phyloP scores from a whole-genome alignment of 1,140 invertebrate species.

The Tribolium madens region DNA sequence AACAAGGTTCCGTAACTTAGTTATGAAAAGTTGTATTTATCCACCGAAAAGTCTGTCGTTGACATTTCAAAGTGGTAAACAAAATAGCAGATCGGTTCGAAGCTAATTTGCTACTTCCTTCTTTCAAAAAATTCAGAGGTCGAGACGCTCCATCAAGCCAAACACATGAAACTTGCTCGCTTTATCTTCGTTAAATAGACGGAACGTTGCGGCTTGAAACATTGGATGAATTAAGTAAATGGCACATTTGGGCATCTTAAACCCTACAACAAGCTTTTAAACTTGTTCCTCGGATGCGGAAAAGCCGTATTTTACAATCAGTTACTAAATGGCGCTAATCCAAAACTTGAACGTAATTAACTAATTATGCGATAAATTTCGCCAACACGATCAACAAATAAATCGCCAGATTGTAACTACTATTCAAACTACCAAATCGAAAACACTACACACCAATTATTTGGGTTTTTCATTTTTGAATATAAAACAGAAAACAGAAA shows the following conservation, averaged over 20 bases:
- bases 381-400: slow-evolving; percentile 1
- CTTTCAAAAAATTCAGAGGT: slow-evolving; percentile 13
- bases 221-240: slow-evolving; percentile 60
- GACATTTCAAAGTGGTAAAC: slow-evolving; percentile 42
- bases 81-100: slow-evolving; percentile 41
- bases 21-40: slow-evolving; percentile 8
- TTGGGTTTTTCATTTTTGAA: too few species aligned
- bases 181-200: slow-evolving; percentile 58
- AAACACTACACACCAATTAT: too few species aligned
- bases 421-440: neutral
- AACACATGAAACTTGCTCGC: slow-evolving; percentile 33
- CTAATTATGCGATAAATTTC: slow-evolving; percentile 32
- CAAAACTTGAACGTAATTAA: slow-evolving; percentile 29
- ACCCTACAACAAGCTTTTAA: slow-evolving; percentile 53
- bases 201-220: slow-evolving; percentile 54
- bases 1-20: too few species aligned
- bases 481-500: too few species aligned
- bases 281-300: slow-evolving; percentile 43
- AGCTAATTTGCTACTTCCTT: slow-evolving; percentile 40
- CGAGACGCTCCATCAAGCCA: slow-evolving; percentile 23
- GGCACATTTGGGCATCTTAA: slow-evolving; percentile 58
- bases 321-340: slow-evolving; percentile 28
- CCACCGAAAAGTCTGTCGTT: slow-evolving; percentile 5
- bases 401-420: neutral
- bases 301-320: slow-evolving; percentile 45